phyloP scores from a whole-genome alignment of 2,113 vertebrate genomes.

The Camelus bactrianus region DNA sequence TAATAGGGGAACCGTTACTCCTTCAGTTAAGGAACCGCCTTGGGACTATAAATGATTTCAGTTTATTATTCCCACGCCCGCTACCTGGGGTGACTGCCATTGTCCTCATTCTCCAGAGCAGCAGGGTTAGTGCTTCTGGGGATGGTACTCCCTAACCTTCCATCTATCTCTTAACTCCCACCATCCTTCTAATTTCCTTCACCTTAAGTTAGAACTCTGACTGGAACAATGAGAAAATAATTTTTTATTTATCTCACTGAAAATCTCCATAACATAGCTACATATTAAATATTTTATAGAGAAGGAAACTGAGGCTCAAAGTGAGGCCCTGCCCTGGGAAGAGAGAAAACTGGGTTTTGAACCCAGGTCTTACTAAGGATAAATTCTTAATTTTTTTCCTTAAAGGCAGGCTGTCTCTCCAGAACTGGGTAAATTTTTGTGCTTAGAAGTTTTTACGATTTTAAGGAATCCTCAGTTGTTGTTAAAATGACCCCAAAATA shows the following conservation, averaged over 20 bases:
- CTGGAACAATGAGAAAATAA: background rate
- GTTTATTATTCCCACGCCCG: background rate
- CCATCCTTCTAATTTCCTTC: background rate
- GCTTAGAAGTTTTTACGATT: conserved; percentile 28
- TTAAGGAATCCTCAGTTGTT: conserved; percentile 20
- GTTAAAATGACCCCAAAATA: conserved; percentile 50
- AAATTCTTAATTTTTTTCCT: background rate
- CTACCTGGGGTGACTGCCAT: background rate
- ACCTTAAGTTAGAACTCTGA: background rate
- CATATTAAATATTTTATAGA: background rate
- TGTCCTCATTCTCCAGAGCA: background rate
- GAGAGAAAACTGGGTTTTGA: background rate
- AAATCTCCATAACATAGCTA: background rate
- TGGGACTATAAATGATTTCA: background rate
- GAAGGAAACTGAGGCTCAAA: background rate
- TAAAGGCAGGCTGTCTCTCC: background rate
- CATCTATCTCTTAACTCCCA: background rate
- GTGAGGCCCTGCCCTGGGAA: background rate
- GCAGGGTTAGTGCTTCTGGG: background rate
- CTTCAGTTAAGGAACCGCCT: background rate
- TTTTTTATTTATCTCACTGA: background rate
- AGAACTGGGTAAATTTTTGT: conserved; percentile 33
- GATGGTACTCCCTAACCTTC: background rate
- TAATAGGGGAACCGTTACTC: background rate
- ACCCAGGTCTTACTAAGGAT: background rate